These are phyloP conservation scores for Actinia equina DNA, from an alignment of 64 coral and sea anemone genomes.

Conservation along the genomic window DNA sequence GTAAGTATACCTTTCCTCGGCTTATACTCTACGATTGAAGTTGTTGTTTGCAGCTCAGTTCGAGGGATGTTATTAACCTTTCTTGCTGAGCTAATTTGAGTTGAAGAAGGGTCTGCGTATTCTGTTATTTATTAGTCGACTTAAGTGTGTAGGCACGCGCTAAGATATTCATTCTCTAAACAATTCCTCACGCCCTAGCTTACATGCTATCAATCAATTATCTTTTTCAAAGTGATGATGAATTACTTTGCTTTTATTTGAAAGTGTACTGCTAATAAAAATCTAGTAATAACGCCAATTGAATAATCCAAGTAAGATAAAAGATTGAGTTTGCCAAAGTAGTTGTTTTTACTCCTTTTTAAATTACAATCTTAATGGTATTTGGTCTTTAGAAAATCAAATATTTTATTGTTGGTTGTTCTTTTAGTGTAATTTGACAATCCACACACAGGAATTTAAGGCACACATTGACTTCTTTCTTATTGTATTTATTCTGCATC, in stretches of 20 bases:
- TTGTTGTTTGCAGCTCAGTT: neutral
- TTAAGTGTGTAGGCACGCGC: constrained; percentile 15
- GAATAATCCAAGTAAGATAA: neutral
- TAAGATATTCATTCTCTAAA: neutral
- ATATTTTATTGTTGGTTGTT: neutral
- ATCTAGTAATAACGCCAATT: neutral
- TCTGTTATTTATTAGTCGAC: neutral
- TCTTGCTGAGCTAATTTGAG: neutral
- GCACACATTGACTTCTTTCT: neutral
- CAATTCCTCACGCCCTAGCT: constrained; percentile 19
- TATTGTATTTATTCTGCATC: neutral
- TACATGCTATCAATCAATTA: constrained; percentile 11
- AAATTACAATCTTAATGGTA: neutral
- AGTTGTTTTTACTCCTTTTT: neutral
- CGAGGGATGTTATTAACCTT: neutral
- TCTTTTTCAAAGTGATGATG: neutral
- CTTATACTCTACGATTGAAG: neutral
- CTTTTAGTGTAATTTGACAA: neutral
- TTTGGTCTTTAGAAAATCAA: neutral
- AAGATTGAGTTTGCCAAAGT: neutral
- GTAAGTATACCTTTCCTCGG: neutral
- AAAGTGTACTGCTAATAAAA: neutral
- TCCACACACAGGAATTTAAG: neutral
- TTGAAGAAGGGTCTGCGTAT: neutral
- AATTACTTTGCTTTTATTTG: neutral